These are phyloP conservation scores for Ectropis crepuscularia DNA, from an alignment of 2,888 invertebrate genomes.

Conservation along the genomic window DNA sequence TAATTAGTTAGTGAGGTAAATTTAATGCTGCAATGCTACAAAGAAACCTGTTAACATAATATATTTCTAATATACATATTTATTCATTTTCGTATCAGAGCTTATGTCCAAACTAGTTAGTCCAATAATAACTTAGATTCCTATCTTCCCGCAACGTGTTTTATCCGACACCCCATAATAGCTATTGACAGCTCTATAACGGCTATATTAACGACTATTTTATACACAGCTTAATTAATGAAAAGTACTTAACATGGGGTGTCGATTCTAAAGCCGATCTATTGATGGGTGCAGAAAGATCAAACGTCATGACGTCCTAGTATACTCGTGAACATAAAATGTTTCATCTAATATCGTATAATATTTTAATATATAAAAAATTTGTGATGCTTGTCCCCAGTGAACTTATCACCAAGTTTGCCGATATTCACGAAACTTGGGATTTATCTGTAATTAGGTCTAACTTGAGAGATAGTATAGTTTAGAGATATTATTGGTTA, in stretches of 20 bases:
- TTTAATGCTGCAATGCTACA: too few relatives aligned
- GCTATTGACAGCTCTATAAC: conserved; percentile 32
- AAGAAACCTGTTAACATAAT: too few relatives aligned
- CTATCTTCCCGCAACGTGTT: conserved; percentile 18
- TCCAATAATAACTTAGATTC: conserved; percentile 21
- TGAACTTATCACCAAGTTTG: too few relatives aligned
- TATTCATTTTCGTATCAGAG: background rate
- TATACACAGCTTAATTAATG: conserved; percentile 43
- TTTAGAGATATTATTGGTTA: too few relatives aligned
- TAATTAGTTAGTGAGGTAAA: too few relatives aligned
- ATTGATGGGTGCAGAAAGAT: conserved; percentile 22
- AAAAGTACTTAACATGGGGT: conserved; percentile 28
- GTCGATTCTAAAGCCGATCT: conserved; percentile 30
- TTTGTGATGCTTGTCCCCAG: too few relatives aligned
- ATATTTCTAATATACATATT: too few relatives aligned
- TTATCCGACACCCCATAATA: conserved; percentile 13
- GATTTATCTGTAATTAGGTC: too few relatives aligned
- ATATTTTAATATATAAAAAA: too few relatives aligned
- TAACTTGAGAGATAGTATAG: too few relatives aligned
- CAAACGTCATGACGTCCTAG: conserved; percentile 25
- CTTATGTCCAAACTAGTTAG: conserved; percentile 10
- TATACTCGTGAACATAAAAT: conserved; percentile 31
- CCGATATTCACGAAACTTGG: too few relatives aligned
- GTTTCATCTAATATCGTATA: background rate
- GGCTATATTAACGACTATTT: conserved; percentile 39